Base-by-base conservation (phyloP, 1,140 invertebrate genomes). In the Meloidogyne chitwoodi region DNA sequence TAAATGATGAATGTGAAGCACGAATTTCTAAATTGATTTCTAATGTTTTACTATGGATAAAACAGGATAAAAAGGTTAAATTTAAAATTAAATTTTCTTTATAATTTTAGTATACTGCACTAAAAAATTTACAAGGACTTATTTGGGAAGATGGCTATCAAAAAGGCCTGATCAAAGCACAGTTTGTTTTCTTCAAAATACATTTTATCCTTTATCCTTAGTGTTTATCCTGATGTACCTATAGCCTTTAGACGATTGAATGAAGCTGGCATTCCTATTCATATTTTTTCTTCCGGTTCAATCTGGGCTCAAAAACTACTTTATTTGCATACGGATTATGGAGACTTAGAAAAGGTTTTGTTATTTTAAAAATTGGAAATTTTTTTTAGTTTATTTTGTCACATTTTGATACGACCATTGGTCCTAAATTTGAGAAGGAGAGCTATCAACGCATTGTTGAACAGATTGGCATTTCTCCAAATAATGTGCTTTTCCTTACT, bases 271-370 rank as follows among this genome's bases (percentile, higher is more conserved):
- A 91, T 91, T 73, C 90, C 91, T 79, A 88, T 96, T 44, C 94
- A 92, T 82, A 91, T 96, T 67, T 98, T 94, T 84, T 96, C 94
- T 0, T 95, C 94, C 69, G 95, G 94, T 64, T 95, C 93, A 81
- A 91, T 94, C 0, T 91, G 92, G 84, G 93, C 94, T 44, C 95
- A 98, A 88, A 93, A 94, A 87, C 89, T 95, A 12, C 89, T 96
- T 3, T 95, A 96, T 87, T 89, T 89, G 0, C 88, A 95, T 87
- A 92, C 93, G 24, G 87, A 88, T 34, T 88, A 91, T 63, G 94
- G 94, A 19, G 91, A 96, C 89, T 85, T 96, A 76, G 88, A 90
- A 16, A 62, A 34, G 22, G 77, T 78, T 41, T 34, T 19, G 19
- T 44, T 10, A 6, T 22, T 22, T 27, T 56, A 72, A 22, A n/a